phyloP scores from a whole-genome alignment of 2,888 invertebrate genomes.

The Agelastica alni region DNA sequence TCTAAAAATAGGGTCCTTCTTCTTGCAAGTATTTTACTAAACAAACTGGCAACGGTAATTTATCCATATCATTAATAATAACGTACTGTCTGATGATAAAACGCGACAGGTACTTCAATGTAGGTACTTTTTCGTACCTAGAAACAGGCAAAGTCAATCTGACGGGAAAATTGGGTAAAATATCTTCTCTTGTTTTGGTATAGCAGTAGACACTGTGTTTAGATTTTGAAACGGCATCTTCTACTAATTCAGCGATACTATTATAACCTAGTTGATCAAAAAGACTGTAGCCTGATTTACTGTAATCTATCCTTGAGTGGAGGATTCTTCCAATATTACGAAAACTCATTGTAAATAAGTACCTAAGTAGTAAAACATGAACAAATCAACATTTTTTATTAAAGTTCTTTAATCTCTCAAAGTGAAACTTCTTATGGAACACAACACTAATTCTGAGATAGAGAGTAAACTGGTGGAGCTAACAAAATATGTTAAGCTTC shows the following conservation, averaged over 20 bases:
- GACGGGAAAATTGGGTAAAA: slow-evolving; percentile 73
- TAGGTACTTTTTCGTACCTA: slow-evolving; percentile 71
- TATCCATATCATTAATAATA: slow-evolving; percentile 69
- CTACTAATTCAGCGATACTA: slow-evolving; percentile 73
- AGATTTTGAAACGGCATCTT: slow-evolving; percentile 73
- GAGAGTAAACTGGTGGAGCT: too few relatives aligned
- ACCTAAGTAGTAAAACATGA: slow-evolving; percentile 44
- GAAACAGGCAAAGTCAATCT: slow-evolving; percentile 75
- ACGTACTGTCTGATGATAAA: slow-evolving; percentile 73
- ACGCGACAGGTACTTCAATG: slow-evolving; percentile 73
- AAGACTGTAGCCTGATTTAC: slow-evolving; percentile 56
- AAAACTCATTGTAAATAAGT: slow-evolving; percentile 75
- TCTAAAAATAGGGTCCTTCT: slow-evolving; percentile 41
- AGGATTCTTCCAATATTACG: slow-evolving; percentile 68
- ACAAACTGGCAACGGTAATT: slow-evolving; percentile 66
- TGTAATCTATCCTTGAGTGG: slow-evolving; percentile 76
- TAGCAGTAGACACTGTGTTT: slow-evolving; percentile 74
- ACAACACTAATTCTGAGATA: too few relatives aligned
- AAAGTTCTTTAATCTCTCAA: too few relatives aligned
- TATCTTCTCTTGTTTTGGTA: slow-evolving; percentile 66
- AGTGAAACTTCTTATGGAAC: too few relatives aligned
- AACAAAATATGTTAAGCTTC: too few relatives aligned
- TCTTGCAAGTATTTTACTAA: slow-evolving; percentile 62
- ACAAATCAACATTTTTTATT: too few relatives aligned
- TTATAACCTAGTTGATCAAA: slow-evolving; percentile 53